These are phyloP conservation scores for Lacanobia wlatinum DNA, from an alignment of 2,888 invertebrate genomes.

Conservation along the genomic window DNA sequence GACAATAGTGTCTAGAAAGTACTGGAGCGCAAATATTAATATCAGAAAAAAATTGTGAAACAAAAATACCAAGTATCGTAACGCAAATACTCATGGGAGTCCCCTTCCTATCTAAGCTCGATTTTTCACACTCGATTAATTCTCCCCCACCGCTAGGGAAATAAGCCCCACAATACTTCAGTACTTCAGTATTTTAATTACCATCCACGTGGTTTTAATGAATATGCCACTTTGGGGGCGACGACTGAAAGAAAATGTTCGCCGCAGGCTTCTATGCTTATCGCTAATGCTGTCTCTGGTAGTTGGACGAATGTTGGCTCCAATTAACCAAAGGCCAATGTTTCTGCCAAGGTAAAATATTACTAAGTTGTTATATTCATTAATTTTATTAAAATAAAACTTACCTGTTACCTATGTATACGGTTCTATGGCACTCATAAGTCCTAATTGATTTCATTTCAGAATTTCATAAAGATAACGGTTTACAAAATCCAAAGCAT, in stretches of 20 bases:
- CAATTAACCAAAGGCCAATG: conserved; percentile 14
- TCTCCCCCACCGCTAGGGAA: conserved; percentile 42
- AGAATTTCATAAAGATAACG: not conserved
- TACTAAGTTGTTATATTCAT: no score
- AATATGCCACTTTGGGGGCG: conserved; percentile 59
- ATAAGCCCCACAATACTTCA: conserved; percentile 51
- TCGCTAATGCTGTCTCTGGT: conserved; percentile 21
- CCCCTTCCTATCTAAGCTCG: conserved; percentile 24
- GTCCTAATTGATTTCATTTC: not conserved
- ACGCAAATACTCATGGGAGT: conserved; percentile 13
- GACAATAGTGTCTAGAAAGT: no score
- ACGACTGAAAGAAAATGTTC: conserved; percentile 53
- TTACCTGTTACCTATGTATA: no score
- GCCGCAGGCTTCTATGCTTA: conserved; percentile 39
- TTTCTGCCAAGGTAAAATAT: not conserved
- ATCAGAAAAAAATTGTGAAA: no score
- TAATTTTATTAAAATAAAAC: no score
- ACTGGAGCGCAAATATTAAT: no score
- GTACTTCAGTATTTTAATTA: conserved; percentile 56
- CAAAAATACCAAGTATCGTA: conserved; percentile 12
- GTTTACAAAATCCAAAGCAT: not conserved
- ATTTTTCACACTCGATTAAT: conserved; percentile 60
- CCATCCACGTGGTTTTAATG: conserved; percentile 61
- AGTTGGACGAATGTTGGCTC: conserved; percentile 27
- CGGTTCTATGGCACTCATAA: not conserved